Evolutionary conservation across 1,140 invertebrate genomes (phyloP).

Genomic region (Phymorhynchus buccinoides): DNA sequence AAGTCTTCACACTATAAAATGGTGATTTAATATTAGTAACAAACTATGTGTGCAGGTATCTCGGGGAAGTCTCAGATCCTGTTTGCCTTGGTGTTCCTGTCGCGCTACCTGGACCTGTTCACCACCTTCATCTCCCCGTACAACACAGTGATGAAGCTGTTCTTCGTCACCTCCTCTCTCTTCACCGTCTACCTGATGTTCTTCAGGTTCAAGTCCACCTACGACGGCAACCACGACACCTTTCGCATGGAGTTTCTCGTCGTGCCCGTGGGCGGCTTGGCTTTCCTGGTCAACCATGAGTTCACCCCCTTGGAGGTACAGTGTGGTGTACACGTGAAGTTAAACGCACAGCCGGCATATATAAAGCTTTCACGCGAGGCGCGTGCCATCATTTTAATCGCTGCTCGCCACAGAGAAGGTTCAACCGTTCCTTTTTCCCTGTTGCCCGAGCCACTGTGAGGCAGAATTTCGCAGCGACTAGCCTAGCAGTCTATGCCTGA

Average conservation of each 20-base stretch:
- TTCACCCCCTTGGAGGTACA: constrained; percentile 93
- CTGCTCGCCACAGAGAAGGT: too few species aligned
- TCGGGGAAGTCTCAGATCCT: constrained; percentile 98
- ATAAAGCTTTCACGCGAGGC: too few species aligned
- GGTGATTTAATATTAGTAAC: too few species aligned
- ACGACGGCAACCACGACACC: constrained; percentile 98
- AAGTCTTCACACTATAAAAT: too few species aligned
- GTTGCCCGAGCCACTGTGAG: too few species aligned
- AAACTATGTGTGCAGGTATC: constrained; percentile 83
- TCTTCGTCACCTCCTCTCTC: constrained; percentile 92
- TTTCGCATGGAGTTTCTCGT: constrained; percentile 97
- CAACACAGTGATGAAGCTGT: constrained; percentile 97
- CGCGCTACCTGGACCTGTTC: constrained; percentile 96
- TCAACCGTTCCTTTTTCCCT: too few species aligned
- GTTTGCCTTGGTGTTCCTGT: constrained; percentile 95
- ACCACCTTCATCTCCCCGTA: constrained; percentile 96
- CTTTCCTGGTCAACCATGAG: constrained; percentile 95
- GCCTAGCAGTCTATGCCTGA: too few species aligned
- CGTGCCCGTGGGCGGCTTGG: constrained; percentile 87
- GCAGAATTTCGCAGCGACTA: too few species aligned
- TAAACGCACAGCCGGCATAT: not conserved
- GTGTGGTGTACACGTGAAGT: too few species aligned
- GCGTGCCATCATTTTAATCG: too few species aligned
- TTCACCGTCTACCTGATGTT: constrained; percentile 98
- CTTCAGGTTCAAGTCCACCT: constrained; percentile 93